Conservation (phyloP, 2,797 vertebrate genomes). For the Buphagus erythrorhynchus region DNA sequence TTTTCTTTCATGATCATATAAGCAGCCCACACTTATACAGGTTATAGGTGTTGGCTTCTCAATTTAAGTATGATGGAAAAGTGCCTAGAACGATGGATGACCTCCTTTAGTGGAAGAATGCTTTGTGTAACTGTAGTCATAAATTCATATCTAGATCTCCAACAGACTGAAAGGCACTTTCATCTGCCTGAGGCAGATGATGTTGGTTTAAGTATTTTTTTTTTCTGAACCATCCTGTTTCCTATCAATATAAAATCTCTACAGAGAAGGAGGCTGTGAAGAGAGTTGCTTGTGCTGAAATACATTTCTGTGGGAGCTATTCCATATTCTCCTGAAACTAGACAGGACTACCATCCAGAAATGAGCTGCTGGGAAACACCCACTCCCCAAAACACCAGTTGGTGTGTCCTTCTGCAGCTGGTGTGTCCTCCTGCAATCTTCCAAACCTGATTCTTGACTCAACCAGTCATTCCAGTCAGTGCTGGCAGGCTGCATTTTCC, state of each 20-base stretch:
- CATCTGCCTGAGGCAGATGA: background rate
- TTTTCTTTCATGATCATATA: background rate
- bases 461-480: background rate
- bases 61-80: background rate
- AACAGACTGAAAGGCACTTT: background rate
- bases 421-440: background rate
- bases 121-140: background rate
- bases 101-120: background rate
- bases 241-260: background rate
- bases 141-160: background rate
- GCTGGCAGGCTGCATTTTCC: slow-evolving; percentile 8
- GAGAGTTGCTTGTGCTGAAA: background rate
- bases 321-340: background rate
- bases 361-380: background rate
- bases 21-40: background rate
- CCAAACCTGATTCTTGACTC: too few relatives aligned
- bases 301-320: background rate
- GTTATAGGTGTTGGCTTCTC: background rate
- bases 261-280: background rate
- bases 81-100: background rate
- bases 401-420: background rate
- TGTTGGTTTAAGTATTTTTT: background rate
- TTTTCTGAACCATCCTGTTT: background rate
- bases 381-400: background rate
- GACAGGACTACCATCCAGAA: background rate